These are phyloP conservation scores for Bos javanicus DNA, from an alignment of 2,113 vertebrate species.

Conservation along the genomic window DNA sequence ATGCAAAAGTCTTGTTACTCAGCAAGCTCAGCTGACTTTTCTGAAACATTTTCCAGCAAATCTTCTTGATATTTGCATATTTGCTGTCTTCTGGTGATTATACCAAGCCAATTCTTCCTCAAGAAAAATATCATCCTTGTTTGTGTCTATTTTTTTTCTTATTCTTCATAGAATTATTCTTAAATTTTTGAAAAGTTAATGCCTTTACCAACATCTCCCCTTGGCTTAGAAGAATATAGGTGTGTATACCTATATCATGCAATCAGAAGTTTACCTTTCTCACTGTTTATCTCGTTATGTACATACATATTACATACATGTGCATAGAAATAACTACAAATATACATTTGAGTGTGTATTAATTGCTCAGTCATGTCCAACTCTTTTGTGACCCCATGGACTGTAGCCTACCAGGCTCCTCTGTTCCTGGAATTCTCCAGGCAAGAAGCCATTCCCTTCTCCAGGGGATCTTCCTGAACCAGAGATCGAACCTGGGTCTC, in stretches of 20 bases:
- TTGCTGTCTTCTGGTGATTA: neutral
- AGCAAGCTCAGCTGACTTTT: constrained; percentile 6
- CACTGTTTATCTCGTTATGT: neutral
- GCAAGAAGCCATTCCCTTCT: neutral
- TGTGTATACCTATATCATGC: neutral
- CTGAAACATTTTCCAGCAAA: neutral
- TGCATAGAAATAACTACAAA: neutral
- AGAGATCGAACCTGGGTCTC: neutral
- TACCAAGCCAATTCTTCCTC: neutral
- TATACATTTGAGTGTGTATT: neutral
- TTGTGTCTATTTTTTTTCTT: neutral
- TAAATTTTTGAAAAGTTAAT: neutral
- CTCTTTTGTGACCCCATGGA: neutral
- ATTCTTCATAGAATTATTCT: neutral
- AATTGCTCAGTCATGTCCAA: neutral
- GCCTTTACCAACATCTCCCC: neutral
- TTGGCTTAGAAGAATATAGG: neutral
- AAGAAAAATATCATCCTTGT: neutral
- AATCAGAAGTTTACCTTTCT: neutral
- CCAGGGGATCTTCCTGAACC: neutral
- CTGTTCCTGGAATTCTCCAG: neutral
- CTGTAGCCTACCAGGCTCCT: neutral
- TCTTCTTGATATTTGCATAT: constrained; percentile 13
- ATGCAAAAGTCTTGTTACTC: constrained; percentile 14
- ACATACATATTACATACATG: neutral